These are phyloP conservation scores for Sclerodermus sp. DNA, from an alignment of 2,888 invertebrate species.

Conservation along the genomic window DNA sequence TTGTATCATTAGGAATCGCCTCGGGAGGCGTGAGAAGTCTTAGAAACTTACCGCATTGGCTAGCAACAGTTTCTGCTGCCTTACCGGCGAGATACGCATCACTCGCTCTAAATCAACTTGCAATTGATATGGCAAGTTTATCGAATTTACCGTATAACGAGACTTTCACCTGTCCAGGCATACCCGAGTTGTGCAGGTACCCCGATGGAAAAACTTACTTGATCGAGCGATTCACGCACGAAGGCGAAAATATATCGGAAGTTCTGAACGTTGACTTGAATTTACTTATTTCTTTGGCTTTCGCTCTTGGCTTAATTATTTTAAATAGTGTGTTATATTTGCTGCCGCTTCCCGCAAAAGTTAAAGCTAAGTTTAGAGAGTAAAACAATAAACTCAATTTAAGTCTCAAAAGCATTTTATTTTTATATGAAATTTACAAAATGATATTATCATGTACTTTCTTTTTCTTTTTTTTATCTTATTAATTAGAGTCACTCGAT, in stretches of 20 bases:
- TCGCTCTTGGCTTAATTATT: slow-evolving; percentile 77
- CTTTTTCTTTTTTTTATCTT: background rate
- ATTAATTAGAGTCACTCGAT: background rate
- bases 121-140: slow-evolving; percentile 41
- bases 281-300: slow-evolving; percentile 79
- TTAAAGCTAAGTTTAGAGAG: slow-evolving; percentile 86
- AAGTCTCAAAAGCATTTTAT: too few species aligned
- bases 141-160: slow-evolving; percentile 59
- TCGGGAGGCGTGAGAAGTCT: slow-evolving; percentile 50
- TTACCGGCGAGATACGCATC: slow-evolving; percentile 52
- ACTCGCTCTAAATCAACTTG: slow-evolving; percentile 49
- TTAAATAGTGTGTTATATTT: slow-evolving; percentile 84
- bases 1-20: slow-evolving; percentile 62
- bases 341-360: slow-evolving; percentile 79
- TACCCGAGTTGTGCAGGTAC: slow-evolving; percentile 65
- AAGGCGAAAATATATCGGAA: slow-evolving; percentile 62
- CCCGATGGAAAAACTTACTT: slow-evolving; percentile 73
- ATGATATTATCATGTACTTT: background rate
- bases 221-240: slow-evolving; percentile 69
- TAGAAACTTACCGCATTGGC: slow-evolving; percentile 48
- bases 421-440: background rate
- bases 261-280: slow-evolving; percentile 75
- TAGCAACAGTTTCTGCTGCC: slow-evolving; percentile 45
- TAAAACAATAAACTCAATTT: slow-evolving; percentile 40
- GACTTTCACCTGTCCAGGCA: slow-evolving; percentile 56